These are phyloP conservation scores for Anoplophora glabripennis DNA, from an alignment of 1,140 invertebrate genomes.

Conservation along the genomic window DNA sequence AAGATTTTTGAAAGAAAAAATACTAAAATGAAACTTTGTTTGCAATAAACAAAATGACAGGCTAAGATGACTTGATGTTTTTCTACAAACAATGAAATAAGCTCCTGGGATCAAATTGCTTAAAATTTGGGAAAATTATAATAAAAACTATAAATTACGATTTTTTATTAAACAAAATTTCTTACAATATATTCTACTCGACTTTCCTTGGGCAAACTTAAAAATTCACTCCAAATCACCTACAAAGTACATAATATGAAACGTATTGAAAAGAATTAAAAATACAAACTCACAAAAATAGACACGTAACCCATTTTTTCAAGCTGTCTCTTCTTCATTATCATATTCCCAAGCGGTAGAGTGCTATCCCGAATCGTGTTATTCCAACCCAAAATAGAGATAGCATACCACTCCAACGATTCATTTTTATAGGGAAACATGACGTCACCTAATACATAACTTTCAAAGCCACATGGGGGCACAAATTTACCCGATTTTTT, in stretches of 20 bases:
- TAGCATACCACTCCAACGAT: conserved; percentile 49
- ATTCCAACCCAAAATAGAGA: conserved; percentile 51
- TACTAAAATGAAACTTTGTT: conserved; percentile 24
- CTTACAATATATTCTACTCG: conserved; percentile 13
- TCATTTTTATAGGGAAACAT: conserved; percentile 49
- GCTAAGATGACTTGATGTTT: no score
- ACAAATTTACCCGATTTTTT: conserved; percentile 45
- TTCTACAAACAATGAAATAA: no score
- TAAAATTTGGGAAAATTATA: conserved; percentile 3
- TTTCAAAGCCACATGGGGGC: conserved; percentile 43
- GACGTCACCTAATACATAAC: conserved; percentile 48
- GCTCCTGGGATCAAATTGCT: conserved; percentile 5
- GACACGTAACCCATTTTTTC: conserved; percentile 57
- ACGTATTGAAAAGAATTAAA: neutral
- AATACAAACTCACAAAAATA: conserved; percentile 51
- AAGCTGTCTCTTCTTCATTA: conserved; percentile 57
- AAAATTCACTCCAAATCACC: conserved; percentile 28
- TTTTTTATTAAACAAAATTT: conserved; percentile 13
- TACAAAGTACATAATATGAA: conserved; percentile 6
- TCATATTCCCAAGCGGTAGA: conserved; percentile 46
- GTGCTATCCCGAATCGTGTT: conserved; percentile 46
- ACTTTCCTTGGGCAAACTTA: conserved; percentile 3
- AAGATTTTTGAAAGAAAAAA: conserved; percentile 33
- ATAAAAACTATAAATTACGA: conserved; percentile 7
- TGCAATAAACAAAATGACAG: conserved; percentile 21